phyloP scores from a whole-genome alignment of 1,140 invertebrate species.

The Formica selysi region DNA sequence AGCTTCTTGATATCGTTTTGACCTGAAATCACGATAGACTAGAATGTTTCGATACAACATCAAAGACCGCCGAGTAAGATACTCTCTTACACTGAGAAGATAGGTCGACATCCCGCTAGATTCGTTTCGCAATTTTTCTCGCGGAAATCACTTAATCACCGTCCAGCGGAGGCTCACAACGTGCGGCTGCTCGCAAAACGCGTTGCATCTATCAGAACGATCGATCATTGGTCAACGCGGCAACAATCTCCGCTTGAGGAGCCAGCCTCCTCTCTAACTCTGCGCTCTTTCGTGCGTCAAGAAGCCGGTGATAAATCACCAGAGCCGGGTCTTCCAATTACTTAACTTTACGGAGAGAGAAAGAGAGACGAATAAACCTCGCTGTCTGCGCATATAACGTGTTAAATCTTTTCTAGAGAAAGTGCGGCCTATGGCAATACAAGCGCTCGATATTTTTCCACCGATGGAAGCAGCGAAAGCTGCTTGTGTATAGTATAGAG shows the following conservation, averaged over 20 bases:
- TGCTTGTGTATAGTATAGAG: not conserved
- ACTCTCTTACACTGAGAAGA: not conserved
- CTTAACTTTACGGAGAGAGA: constrained; percentile 68
- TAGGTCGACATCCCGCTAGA: constrained; percentile 27
- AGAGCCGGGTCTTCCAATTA: constrained; percentile 74
- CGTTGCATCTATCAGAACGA: constrained; percentile 72
- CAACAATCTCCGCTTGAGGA: constrained; percentile 68
- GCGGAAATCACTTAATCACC: constrained; percentile 76
- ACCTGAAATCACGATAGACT: constrained; percentile 87
- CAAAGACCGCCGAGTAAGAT: not conserved
- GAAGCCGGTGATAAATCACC: constrained; percentile 77
- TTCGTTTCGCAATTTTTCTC: constrained; percentile 63
- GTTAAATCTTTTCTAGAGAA: constrained; percentile 53
- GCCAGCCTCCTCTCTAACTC: constrained; percentile 53
- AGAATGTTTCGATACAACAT: not conserved
- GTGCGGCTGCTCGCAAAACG: constrained; percentile 60
- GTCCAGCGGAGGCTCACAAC: constrained; percentile 41
- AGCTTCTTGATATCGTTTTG: constrained; percentile 96
- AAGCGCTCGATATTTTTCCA: constrained; percentile 1
- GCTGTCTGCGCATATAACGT: constrained; percentile 25
- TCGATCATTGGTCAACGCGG: constrained; percentile 77
- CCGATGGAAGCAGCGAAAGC: not conserved
- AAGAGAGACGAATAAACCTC: constrained; percentile 68
- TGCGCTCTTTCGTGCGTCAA: constrained; percentile 71
- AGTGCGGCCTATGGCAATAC: constrained; percentile 12